phyloP scores from a whole-genome alignment of 2,888 invertebrate species.

The Orthosia gothica region DNA sequence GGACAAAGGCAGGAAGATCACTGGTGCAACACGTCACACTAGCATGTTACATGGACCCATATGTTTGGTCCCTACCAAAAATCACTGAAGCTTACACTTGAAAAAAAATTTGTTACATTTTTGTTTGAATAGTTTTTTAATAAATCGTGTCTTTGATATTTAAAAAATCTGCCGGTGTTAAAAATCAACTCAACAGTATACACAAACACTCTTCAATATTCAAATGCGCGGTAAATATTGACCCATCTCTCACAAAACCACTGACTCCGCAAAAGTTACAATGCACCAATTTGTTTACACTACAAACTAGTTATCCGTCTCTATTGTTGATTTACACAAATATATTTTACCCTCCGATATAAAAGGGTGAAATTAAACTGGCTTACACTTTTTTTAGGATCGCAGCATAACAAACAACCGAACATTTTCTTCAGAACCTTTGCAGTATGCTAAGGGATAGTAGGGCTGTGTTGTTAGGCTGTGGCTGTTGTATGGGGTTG shows the following conservation, averaged over 20 bases:
- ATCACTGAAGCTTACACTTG: too few relatives aligned
- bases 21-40: too few relatives aligned
- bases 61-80: too few relatives aligned
- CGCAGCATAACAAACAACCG: constrained; percentile 67
- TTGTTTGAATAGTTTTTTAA: too few relatives aligned
- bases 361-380: constrained; percentile 75
- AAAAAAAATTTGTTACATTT: too few relatives aligned
- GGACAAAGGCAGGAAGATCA: too few relatives aligned
- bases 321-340: constrained; percentile 87
- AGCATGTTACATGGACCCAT: too few relatives aligned
- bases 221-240: constrained; percentile 63
- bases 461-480: constrained; percentile 60
- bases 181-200: constrained; percentile 22
- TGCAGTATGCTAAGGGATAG: constrained; percentile 49
- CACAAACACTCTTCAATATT: constrained; percentile 50
- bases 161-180: neutral
- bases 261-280: constrained; percentile 75
- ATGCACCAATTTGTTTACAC: constrained; percentile 89
- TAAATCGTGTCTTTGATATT: too few relatives aligned
- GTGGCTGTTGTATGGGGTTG: constrained; percentile 48
- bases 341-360: constrained; percentile 79
- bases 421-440: neutral
- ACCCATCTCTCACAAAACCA: constrained; percentile 68
- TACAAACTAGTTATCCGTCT: constrained; percentile 86
- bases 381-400: constrained; percentile 31